Evolutionary conservation across 2,113 vertebrate species (phyloP).

Genomic region (Archocentrus centrarchus): DNA sequence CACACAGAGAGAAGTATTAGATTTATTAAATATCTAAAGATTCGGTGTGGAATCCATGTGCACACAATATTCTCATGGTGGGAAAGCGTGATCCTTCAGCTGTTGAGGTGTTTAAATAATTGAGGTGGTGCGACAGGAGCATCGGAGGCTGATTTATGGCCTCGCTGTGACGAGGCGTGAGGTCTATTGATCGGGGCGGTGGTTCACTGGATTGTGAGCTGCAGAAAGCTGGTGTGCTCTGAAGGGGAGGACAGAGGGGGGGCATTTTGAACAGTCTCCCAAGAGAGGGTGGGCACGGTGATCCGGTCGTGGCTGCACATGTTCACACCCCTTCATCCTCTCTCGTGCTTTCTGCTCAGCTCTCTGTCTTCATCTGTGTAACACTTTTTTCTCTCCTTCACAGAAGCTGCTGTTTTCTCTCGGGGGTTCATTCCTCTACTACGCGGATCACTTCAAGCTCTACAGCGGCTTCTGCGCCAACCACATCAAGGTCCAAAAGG

Average conservation of each 20-base stretch:
- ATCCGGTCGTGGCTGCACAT: conserved; percentile 45
- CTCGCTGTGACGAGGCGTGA: conserved; percentile 43
- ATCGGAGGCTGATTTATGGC: conserved; percentile 48
- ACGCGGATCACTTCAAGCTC: conserved; percentile 98
- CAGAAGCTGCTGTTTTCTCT: conserved; percentile 98
- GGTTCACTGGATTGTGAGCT: conserved; percentile 50
- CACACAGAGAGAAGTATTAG: neutral
- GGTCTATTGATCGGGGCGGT: conserved; percentile 60
- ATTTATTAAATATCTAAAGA: conserved; percentile 20
- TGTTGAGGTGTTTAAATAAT: conserved; percentile 52
- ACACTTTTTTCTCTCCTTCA: conserved; percentile 44
- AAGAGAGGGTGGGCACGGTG: conserved; percentile 13
- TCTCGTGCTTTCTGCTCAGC: conserved; percentile 13
- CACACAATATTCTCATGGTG: neutral
- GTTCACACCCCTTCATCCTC: conserved; percentile 52
- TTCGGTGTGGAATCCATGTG: neutral
- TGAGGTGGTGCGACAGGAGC: conserved; percentile 36
- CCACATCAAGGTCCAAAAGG: conserved; percentile 98
- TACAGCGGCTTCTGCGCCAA: conserved; percentile 99
- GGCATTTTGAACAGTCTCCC: conserved; percentile 22
- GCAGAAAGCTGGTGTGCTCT: conserved; percentile 49
- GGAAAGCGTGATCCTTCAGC: conserved; percentile 15
- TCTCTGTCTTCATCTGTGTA: conserved; percentile 15
- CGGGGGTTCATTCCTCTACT: conserved; percentile 96
- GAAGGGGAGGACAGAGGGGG: conserved; percentile 16